Base-by-base conservation (phyloP, 2,113 vertebrate genomes). In the Meles meles region DNA sequence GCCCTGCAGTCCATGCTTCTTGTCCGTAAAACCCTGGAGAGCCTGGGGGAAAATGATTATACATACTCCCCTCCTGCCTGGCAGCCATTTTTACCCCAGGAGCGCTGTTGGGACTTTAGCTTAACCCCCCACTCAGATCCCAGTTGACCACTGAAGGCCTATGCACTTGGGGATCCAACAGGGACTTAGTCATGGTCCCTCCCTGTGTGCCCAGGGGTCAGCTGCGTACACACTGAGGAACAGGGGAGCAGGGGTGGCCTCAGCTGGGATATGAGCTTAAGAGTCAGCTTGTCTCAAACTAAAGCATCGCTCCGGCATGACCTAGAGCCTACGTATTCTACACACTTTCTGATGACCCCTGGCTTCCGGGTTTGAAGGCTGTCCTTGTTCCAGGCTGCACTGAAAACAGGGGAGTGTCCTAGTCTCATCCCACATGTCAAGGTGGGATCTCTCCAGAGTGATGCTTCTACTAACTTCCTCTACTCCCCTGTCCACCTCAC, bases 311-410 rank as follows among this genome's bases (percentile, higher is more conserved):
- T 63, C 15, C 29, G 25, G 39, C 52, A 21, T 9, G 31, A 37
- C 23, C 47, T 20, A 0, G 10, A n/a, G 37, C 72, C 0, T 25
- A 37, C 31, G 20, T 18, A 0, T 49, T 52, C 31, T 12, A 27
- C 15, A 44, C 39, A 9, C 27, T 25, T 47, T 11, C 63, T 31
- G 42, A 20, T 20, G n/a, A 20, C 42, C 25, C 21, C 37, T 72
- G 27, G 55, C 88, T 47, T 77, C 80, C 81, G 52, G 37, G 47
- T n/a, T 57, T 57, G 67, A 57, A 67, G 47, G 23, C 59, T 13
- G 31, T 65, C 8, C 34, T 63, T 86, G 80, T 55, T 79, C 77
- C 23, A 44, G 9, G 55, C 42, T 47, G 21, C 44, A 39, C 55
- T 37, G 10, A 37, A 44, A 44, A 47, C 11, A 12, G 23, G 23